Conservation (phyloP, 1,140 invertebrate species). For the Drosophila funebris region DNA sequence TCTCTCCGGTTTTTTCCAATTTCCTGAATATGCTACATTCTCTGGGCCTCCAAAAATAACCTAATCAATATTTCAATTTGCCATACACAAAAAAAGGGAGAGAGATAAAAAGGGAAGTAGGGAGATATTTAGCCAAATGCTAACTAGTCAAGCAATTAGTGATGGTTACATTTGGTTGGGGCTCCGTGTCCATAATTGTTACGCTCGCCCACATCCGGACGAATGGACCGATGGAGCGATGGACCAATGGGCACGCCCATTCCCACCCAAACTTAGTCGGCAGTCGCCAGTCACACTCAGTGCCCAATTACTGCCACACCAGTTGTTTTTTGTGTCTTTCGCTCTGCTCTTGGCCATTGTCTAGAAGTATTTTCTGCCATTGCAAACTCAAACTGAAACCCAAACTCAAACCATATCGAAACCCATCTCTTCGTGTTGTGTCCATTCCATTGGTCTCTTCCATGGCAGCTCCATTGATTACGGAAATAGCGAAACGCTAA, state of each 20-base stretch:
- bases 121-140: conserved; percentile 42
- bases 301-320: conserved; percentile 72
- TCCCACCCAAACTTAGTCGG: neutral
- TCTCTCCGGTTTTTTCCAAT: neutral
- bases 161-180: conserved; percentile 31
- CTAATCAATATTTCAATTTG: conserved; percentile 70
- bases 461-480: conserved; percentile 47
- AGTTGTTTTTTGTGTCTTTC: conserved; percentile 53
- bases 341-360: conserved; percentile 14
- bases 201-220: conserved; percentile 49
- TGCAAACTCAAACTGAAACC: neutral
- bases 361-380: conserved; percentile 8
- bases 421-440: neutral
- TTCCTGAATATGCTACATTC: neutral
- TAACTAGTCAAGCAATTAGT: conserved; percentile 63
- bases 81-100: neutral
- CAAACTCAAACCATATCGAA: neutral
- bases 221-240: conserved; percentile 1
- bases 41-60: conserved; percentile 42
- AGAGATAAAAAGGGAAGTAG: neutral
- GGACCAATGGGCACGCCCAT: neutral
- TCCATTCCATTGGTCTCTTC: conserved; percentile 21
- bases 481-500: conserved; percentile 70
- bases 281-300: neutral
- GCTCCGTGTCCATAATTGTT: conserved; percentile 50